Percentiles rank a stretch among this genome's conserved stretches.
phyloP scores from a whole-genome alignment of 2,888 invertebrate genomes.

The Heliconius cydno region DNA sequence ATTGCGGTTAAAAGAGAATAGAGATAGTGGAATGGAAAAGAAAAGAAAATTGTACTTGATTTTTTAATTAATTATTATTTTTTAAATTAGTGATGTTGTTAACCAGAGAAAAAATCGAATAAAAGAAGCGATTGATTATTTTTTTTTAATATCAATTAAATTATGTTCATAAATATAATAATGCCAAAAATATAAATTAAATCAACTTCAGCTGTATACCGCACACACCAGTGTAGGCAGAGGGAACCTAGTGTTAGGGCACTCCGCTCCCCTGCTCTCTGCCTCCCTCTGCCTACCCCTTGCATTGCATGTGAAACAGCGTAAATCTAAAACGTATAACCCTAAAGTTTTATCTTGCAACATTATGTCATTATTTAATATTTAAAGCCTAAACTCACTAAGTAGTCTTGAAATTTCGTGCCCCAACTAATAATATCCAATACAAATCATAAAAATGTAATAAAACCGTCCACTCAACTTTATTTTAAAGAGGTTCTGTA shows the following conservation, averaged over 20 bases:
- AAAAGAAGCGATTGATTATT: too few species aligned
- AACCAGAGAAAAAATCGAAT: too few species aligned
- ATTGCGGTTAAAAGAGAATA: constrained; percentile 15
- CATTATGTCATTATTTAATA: too few species aligned
- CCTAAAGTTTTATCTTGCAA: too few species aligned
- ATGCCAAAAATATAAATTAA: neutral
- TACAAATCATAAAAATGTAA: constrained; percentile 43
- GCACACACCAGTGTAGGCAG: too few species aligned
- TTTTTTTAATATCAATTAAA: neutral
- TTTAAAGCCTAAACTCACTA: neutral
- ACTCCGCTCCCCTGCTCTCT: too few species aligned
- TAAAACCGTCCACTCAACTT: constrained; percentile 43
- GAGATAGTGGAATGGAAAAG: constrained; percentile 1
- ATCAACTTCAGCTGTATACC: too few species aligned
- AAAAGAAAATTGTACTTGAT: neutral
- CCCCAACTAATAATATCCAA: neutral
- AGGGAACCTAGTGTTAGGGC: too few species aligned
- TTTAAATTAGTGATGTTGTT: too few species aligned
- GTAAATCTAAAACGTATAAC: neutral
- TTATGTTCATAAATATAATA: neutral
- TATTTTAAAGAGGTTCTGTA: constrained; percentile 45
- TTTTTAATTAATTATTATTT: neutral
- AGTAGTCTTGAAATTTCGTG: neutral
- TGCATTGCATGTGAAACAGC: neutral
- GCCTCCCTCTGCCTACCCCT: neutral